Evolutionary conservation across 2,113 vertebrate genomes (phyloP).

Genomic region (Oceanites oceanicus): DNA sequence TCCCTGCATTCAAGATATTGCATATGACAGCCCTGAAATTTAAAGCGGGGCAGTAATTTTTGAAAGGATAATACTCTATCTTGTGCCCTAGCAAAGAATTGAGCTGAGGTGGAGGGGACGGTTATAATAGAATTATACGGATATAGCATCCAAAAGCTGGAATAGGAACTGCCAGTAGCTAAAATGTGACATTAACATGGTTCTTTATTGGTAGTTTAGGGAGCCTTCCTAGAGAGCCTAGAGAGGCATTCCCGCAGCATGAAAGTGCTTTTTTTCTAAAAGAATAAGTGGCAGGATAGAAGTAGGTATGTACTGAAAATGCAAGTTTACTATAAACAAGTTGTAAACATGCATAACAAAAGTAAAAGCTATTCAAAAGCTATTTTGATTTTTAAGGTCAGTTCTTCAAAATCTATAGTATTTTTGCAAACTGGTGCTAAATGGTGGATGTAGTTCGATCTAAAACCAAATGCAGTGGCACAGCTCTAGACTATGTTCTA

Average conservation of each 20-base stretch:
- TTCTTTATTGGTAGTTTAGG: not conserved
- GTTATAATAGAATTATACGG: not conserved
- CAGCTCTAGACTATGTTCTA: not conserved
- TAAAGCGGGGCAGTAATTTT: conserved; percentile 22
- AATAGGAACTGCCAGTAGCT: not conserved
- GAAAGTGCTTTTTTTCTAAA: not conserved
- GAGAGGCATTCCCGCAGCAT: not conserved
- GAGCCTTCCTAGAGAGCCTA: not conserved
- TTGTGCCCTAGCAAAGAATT: not conserved
- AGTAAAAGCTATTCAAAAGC: not conserved
- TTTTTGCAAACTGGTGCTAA: not conserved
- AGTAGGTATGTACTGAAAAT: not conserved
- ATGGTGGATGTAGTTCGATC: not conserved
- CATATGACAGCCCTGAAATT: conserved; percentile 16
- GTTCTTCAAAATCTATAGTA: not conserved
- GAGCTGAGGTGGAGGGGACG: not conserved
- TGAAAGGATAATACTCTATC: not conserved
- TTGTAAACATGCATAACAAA: not conserved
- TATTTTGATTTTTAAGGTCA: not conserved
- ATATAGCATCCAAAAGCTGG: not conserved
- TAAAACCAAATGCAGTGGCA: not conserved
- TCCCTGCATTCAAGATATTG: not conserved
- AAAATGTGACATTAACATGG: not conserved
- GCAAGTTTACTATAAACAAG: not conserved
- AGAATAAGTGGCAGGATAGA: not conserved